Percentiles rank a stretch among this genome's conserved stretches.
Conservation (phyloP, 2,888 invertebrate species). For the Cetonia aurata region DNA sequence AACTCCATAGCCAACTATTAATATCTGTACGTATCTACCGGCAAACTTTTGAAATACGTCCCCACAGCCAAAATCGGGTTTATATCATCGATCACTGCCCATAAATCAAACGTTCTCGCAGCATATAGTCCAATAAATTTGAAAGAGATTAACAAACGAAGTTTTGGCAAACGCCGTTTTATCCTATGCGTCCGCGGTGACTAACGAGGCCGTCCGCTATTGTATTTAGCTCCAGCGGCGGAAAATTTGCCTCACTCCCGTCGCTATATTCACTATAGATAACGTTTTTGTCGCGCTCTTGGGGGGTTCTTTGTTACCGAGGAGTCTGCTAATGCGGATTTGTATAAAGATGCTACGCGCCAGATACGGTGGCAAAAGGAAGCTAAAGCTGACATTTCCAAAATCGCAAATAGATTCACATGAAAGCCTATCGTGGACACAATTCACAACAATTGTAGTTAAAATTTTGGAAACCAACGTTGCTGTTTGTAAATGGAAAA, state of each 20-base stretch:
- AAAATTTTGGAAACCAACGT: too few relatives aligned
- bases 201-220: conserved; percentile 9
- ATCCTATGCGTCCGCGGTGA: conserved; percentile 8
- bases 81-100: conserved; percentile 26
- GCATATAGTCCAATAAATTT: conserved; percentile 30
- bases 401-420: too few relatives aligned
- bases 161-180: conserved; percentile 18
- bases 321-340: background rate
- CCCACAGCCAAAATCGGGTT: conserved; percentile 7
- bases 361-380: too few relatives aligned
- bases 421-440: too few relatives aligned
- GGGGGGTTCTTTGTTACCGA: background rate
- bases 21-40: conserved; percentile 9
- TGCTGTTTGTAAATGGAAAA: too few relatives aligned
- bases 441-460: too few relatives aligned
- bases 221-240: conserved; percentile 10
- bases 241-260: conserved; percentile 9
- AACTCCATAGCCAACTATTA: background rate
- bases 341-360: too few relatives aligned
- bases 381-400: too few relatives aligned
- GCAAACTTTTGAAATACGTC: conserved; percentile 14
- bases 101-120: conserved; percentile 17
- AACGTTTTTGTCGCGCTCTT: background rate
- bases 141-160: conserved; percentile 33
- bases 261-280: too few relatives aligned